Evolutionary conservation across 2,113 vertebrate genomes (phyloP), one percentile per base, ranked within the genome.

Genomic region (Anhinga anhinga): DNA sequence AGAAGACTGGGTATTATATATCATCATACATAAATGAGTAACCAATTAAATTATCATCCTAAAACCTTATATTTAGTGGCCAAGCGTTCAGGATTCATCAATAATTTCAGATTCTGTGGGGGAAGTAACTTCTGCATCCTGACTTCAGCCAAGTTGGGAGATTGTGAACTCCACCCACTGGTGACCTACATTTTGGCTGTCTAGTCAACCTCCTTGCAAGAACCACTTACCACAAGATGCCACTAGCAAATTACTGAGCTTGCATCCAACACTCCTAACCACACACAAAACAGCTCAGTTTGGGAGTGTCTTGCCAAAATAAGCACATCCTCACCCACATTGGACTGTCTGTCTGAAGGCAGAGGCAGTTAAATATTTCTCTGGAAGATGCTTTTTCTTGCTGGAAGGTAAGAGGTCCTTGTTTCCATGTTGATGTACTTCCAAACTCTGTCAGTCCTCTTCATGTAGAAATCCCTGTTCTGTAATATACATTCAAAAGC

Each of bases 161-260:
- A 66, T 19, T 87, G 49, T 72, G 89, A 88, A 88, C 91, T 93
- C 91, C 95, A 91, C 93, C 89, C 94, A 70, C 89, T 13, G 26
- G 45, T 94, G 94, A 91, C 94, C 93, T 95, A 89, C 56, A 92
- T 95, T 93, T 91, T 95, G 91, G 73, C 92, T 87, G 49, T 40
- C 74, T 76, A 62, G 77, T 73, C 86, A 82, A 65, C 45, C 70
- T 89, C 70, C 76, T 79, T 3, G 0, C 88, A 72, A 84, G 83
- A 61, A 3, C 45, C 87, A 16, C 78, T 87, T 66, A 90, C 78
- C 53, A 22, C 82, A 71, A 89, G 65, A 90, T 91, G 78, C 89
- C 81, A 92, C 91, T 38, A 65, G 86, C 80, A 94, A 94, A 92
- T 95, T 89, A 92, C 77, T 76, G 77, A 96, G 84, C 90, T 69